Percentiles rank a stretch among this genome's conserved stretches.
These are phyloP conservation scores for Temnothorax curvispinosus DNA, from an alignment of 1,140 invertebrate genomes.

Conservation along the genomic window DNA sequence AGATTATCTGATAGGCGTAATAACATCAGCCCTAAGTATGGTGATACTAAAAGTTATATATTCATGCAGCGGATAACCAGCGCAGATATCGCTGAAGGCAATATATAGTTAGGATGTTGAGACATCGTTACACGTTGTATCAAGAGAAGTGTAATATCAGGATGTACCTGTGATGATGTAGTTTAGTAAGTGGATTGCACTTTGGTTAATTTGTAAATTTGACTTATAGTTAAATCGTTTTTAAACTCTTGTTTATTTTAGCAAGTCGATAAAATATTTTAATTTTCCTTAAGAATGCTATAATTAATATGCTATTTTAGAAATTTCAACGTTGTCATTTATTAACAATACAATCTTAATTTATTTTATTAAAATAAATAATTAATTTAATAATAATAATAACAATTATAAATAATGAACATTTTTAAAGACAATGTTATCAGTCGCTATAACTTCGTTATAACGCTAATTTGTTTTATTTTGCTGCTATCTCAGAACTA, in stretches of 20 bases:
- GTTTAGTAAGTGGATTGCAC: not conserved
- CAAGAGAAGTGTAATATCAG: not conserved
- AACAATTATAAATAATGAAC: not conserved
- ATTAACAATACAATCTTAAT: not conserved
- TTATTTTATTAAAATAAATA: not conserved
- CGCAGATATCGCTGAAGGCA: conserved; percentile 4
- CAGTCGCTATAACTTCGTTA: not conserved
- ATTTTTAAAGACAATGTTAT: not conserved
- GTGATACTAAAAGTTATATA: conserved; percentile 56
- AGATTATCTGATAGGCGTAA: conserved; percentile 47
- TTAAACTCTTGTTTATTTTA: not conserved
- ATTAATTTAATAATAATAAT: not conserved
- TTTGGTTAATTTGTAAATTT: not conserved
- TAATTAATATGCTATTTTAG: not conserved
- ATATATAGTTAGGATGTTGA: not conserved
- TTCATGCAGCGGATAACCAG: conserved; percentile 49
- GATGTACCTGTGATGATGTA: not conserved
- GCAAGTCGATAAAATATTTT: not conserved
- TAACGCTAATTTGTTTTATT: not conserved
- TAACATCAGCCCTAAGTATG: conserved; percentile 41
- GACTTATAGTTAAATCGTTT: not conserved
- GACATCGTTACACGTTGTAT: not conserved
- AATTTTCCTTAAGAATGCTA: not conserved
- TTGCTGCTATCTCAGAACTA: not conserved
- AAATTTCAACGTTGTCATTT: not conserved